Evolutionary conservation across 2,797 vertebrate species (phyloP), one percentile per base, ranked within the genome.

Genomic region (Acanthurus tractus): DNA sequence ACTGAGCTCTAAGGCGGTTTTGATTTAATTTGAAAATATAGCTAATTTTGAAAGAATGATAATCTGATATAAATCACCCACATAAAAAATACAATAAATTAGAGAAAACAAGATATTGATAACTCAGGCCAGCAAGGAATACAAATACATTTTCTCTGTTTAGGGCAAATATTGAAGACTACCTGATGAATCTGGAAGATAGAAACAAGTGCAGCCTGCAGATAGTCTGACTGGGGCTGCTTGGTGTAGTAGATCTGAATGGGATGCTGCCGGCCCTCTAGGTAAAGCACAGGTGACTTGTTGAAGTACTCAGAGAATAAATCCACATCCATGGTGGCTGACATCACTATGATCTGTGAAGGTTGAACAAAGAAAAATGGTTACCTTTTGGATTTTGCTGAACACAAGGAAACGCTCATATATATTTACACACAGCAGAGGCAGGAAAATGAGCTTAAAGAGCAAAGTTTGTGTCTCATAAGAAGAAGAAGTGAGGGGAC

Each of bases 121-220:
- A 20, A 42, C 2, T 7, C 25, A 52, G 5, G 1, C 3, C 2
- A 44, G 20, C 2, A 53, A 20, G 15, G 23, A 5, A 54, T 12
- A 45, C 29, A 34, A 6, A 55, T 11, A 63, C 9, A 23, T 77
- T 40, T 14, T 38, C 20, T 54, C 10, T 20, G 44, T 15, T 0
- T 8, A 34, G 17, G 44, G 40, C 14, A 25, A 48, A 22, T 2
- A 9, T 14, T 17, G 44, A 14, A 18, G 15, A 46, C 50, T 86
- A 99, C 98, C 97, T 99, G 98, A 82, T 99, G 98, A 89, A 99
- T 97, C 74, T 99, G 98, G 91, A 99, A 99, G 83, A 99, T 63
- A 0, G 98, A 94, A 78, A 99, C 95, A 3, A 99, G 95, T 0
- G 98, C 97, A 1, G 98, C 97, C 40, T 99, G 98, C 40, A 99